Base-by-base conservation (phyloP, 1,140 invertebrate species). In the Camponotus floridanus region DNA sequence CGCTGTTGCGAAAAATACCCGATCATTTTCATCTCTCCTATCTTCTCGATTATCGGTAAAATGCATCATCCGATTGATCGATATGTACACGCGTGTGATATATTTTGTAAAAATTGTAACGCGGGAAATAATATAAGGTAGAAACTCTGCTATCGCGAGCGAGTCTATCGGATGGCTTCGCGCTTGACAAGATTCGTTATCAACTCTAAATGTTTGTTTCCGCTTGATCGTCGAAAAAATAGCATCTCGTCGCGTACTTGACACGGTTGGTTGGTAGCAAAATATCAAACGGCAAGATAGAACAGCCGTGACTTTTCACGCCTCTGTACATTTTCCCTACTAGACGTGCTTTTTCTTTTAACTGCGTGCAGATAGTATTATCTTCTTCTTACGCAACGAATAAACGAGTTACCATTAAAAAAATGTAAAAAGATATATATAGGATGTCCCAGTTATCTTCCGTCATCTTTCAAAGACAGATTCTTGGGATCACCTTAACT, bases 131-230 rank as follows among this genome's bases (percentile, higher is more conserved):
- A 64, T 42, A 61, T 59, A 65, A n/a, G 51, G 26, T 21, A 42
- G 21, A 68, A 67, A 33, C 42, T 39, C 42, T 31, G 74, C 64
- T 91, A 88, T 86, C 83, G 55, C 65, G 8, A 6, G 21, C 55
- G 33, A 79, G 78, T 59, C 48, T 90, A 86, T 88, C 65, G 64
- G 21, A 88, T 76, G 73, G 68, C 78, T 76, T 78, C 84, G 59
- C 59, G 36, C 57, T 51, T 76, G 76, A 80, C 76, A 88, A 88
- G 84, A 76, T 84, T 79, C 64, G 31, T 86, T 86, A 86, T 86
- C 84, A 78, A n/a, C 5, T 26, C 9, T 48, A 42, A 70, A 86
- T 86, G 64, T 86, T 86, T 86, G 64, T 86, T 80, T 67, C 79
- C 83, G 65, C 62, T 57, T 48, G 67, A 79, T 74, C 48, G 62